Base-by-base conservation (phyloP, 2,113 vertebrate species). In the Oreochromis spilurus region DNA sequence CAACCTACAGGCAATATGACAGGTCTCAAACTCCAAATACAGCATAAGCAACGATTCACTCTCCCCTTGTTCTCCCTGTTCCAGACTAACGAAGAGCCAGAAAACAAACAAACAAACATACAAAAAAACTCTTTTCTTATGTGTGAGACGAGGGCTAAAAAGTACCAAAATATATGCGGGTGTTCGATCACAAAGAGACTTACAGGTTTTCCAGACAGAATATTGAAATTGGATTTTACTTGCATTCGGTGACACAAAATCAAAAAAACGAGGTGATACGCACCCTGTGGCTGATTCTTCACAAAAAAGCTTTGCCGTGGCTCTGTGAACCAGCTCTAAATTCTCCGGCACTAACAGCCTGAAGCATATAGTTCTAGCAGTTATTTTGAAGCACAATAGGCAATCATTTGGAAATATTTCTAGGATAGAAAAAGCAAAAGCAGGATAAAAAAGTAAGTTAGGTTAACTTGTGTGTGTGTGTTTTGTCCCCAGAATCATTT, bases 341-440 rank as follows among this genome's bases (percentile, higher is more conserved):
- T 91, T 86, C 72, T 81, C 52, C 31, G 45, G 78, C 26, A 16
- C 54, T 7, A 24, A 55, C 57, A 84, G 83, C 45, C 83, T 2
- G 10, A 79, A 57, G 40, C 85, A 70, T 24, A 26, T 79, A 57
- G 83, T 87, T 90, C 11, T 38, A 75, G 45, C 16, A 75, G 57
- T 57, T 89, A 60, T 82, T 87, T 89, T 60, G 29, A 80, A 57
- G 54, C 52, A 80, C 78, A 82, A 86, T 50, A 60, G 34, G 45
- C 81, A 83, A 62, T 60, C 45, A 82, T 84, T 80, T 82, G 80
- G 53, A 83, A 52, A 70, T 67, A 88, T 79, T 89, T 89, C 36
- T 31, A 21, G 53, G 40, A 62, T 58, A 21, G 19, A 77, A 26
- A 65, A 70, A 58, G 62, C 21, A 84, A 50, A 36, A 58, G 26